Evolutionary conservation across 1,140 invertebrate genomes (phyloP).

Genomic region (Proctacanthus coquilletti): DNA sequence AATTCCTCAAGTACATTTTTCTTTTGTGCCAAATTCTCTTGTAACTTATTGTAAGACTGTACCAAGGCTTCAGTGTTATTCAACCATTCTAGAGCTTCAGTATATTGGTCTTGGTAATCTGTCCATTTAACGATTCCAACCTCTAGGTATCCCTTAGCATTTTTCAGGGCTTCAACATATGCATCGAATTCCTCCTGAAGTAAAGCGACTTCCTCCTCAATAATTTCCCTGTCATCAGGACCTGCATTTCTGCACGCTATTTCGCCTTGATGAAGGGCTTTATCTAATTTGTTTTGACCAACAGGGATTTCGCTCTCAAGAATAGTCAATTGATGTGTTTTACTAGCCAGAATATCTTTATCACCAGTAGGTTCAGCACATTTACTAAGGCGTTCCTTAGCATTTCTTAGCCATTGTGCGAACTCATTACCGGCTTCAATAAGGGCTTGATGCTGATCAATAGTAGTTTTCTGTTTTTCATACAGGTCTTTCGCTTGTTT

Average conservation of each 20-base stretch:
- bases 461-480: conserved; percentile 78
- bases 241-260: conserved; percentile 66
- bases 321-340: conserved; percentile 70
- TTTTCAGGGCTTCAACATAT: conserved; percentile 59
- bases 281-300: conserved; percentile 66
- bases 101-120: conserved; percentile 87
- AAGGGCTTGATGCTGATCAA: conserved; percentile 78
- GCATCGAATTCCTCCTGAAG: conserved; percentile 78
- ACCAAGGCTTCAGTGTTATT: conserved; percentile 72
- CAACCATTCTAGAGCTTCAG: conserved; percentile 76
- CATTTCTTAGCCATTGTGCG: conserved; percentile 74
- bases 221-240: conserved; percentile 74
- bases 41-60: conserved; percentile 79
- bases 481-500: conserved; percentile 80
- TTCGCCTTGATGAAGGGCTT: conserved; percentile 65
- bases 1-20: conserved; percentile 78
- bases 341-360: conserved; percentile 71
- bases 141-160: conserved; percentile 71
- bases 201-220: conserved; percentile 78
- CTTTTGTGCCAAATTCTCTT: conserved; percentile 79
- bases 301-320: conserved; percentile 65
- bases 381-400: conserved; percentile 80
- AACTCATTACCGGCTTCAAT: conserved; percentile 85
- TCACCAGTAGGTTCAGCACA: conserved; percentile 89
- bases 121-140: conserved; percentile 86